Conservation (phyloP, 2,888 invertebrate genomes). For the Drosophila multiciliata region DNA sequence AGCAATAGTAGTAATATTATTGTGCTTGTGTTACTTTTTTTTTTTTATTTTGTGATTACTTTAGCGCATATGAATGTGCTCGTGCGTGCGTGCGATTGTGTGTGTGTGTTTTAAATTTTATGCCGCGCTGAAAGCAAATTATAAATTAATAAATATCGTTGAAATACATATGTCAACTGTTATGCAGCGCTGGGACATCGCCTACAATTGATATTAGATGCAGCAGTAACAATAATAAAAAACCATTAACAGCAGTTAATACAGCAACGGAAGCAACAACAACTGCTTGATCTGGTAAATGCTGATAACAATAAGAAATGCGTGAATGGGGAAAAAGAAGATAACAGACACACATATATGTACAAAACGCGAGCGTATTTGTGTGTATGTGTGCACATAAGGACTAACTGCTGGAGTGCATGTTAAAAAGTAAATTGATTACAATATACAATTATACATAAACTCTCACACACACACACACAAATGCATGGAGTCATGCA, state of each 20-base stretch:
- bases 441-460: conserved; percentile 12
- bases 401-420: conserved; percentile 31
- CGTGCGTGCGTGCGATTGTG: conserved; percentile 1
- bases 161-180: conserved; percentile 38
- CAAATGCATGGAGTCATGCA: conserved; percentile 11
- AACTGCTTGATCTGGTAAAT: conserved; percentile 44
- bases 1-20: conserved; percentile 20
- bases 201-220: conserved; percentile 37
- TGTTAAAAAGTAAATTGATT: conserved; percentile 47
- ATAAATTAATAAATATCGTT: conserved; percentile 9
- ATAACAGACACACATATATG: background rate
- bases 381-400: background rate
- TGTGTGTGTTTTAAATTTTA: conserved; percentile 11
- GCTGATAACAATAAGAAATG: conserved; percentile 2
- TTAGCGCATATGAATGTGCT: conserved; percentile 4
- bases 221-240: conserved; percentile 14
- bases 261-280: conserved; percentile 15
- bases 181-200: conserved; percentile 53
- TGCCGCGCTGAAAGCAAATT: conserved; percentile 23
- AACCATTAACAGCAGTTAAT: conserved; percentile 18
- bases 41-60: conserved; percentile 23
- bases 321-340: background rate
- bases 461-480: conserved; percentile 15
- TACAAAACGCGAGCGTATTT: background rate
- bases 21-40: conserved; percentile 36